Conservation (phyloP, 1,140 invertebrate species). For the Bombus superbus region DNA sequence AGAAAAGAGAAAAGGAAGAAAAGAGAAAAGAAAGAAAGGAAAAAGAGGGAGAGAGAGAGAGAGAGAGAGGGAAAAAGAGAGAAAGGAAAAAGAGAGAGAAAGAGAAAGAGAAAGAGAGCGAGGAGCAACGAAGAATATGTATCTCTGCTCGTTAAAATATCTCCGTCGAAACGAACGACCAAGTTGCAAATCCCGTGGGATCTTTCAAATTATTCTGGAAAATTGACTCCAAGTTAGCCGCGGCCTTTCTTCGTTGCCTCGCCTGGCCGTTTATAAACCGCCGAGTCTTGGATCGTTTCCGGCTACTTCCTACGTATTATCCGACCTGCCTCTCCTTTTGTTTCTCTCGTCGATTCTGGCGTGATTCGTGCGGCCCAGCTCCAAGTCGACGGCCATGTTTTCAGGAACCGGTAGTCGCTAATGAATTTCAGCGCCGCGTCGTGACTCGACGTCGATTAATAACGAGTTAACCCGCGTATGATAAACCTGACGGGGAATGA, state of each 20-base stretch:
- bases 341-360: neutral
- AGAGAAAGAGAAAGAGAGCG: too few relatives aligned
- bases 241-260: neutral
- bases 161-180: neutral
- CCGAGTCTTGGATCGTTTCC: neutral
- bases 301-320: neutral
- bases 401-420: neutral
- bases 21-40: too few relatives aligned
- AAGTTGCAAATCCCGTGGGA: neutral
- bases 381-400: neutral
- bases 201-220: neutral
- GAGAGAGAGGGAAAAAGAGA: too few relatives aligned
- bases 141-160: neutral
- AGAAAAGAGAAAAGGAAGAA: too few relatives aligned
- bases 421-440: neutral
- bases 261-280: neutral
- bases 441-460: neutral
- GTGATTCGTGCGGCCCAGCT: neutral
- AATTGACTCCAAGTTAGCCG: neutral
- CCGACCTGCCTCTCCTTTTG: neutral
- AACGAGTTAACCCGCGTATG: neutral
- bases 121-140: neutral
- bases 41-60: too few relatives aligned
- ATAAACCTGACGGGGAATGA: neutral
- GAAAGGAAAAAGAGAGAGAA: accelerated